Conservation (phyloP, 2,888 invertebrate species). For the Salticus scenicus region DNA sequence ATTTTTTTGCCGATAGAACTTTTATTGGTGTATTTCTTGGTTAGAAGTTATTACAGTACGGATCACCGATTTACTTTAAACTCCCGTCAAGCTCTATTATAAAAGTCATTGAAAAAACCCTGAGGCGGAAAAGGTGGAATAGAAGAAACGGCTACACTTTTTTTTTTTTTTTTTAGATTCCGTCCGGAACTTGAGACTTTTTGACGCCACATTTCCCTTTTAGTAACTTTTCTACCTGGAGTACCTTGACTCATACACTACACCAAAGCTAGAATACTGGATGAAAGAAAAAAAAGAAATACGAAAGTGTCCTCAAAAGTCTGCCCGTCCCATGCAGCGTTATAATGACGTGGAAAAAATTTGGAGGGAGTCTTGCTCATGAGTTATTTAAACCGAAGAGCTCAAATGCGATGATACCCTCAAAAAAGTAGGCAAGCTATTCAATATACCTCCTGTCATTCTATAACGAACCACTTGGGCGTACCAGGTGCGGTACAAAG, state of each 20-base stretch:
- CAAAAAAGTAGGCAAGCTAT: slow-evolving; percentile 12
- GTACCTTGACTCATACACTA: slow-evolving; percentile 47
- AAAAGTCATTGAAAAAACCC: slow-evolving; percentile 6
- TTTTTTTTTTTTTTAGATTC: not conserved
- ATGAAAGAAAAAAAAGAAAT: not conserved
- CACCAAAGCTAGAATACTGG: not conserved
- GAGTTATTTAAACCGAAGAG: slow-evolving; percentile 65
- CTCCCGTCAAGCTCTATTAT: not conserved
- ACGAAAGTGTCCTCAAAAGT: slow-evolving; percentile 22
- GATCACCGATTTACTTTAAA: not conserved
- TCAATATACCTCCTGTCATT: slow-evolving; percentile 17
- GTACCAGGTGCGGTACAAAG: slow-evolving; percentile 31
- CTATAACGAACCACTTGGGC: slow-evolving; percentile 41
- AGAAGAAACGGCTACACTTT: not conserved
- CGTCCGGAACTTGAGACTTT: slow-evolving; percentile 32
- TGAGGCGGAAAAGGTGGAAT: not conserved
- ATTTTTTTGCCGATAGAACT: not conserved
- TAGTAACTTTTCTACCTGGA: slow-evolving; percentile 31
- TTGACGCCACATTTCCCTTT: slow-evolving; percentile 30
- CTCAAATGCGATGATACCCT: slow-evolving; percentile 21
- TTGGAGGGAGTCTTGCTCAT: not conserved
- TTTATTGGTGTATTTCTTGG: not conserved
- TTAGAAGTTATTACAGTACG: not conserved
- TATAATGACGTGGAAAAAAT: slow-evolving; percentile 12
- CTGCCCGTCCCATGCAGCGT: slow-evolving; percentile 4